Evolutionary conservation across 2,113 vertebrate genomes (phyloP).

Genomic region (Origma solitaria): DNA sequence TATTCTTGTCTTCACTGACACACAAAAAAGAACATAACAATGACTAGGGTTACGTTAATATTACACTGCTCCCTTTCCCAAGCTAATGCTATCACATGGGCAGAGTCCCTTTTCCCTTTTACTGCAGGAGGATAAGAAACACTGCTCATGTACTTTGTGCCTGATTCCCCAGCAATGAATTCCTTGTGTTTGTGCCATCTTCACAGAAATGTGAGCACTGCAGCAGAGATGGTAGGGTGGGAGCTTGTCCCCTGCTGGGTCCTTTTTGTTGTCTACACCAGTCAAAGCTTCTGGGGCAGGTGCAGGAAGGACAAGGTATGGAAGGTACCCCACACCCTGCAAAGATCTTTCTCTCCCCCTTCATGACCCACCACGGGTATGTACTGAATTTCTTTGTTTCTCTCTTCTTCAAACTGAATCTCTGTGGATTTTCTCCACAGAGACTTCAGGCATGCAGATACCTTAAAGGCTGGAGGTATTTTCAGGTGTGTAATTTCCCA

Average conservation of each 20-base stretch:
- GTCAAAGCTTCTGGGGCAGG: neutral
- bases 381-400: neutral
- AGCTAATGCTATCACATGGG: neutral
- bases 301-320: neutral
- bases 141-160: neutral
- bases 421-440: neutral
- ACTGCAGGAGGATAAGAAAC: neutral
- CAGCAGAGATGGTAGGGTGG: neutral
- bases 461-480: neutral
- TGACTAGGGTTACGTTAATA: neutral
- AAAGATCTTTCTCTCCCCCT: neutral
- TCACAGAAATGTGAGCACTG: neutral
- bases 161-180: neutral
- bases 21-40: neutral
- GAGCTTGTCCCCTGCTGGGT: neutral
- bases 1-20: neutral
- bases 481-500: neutral
- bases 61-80: neutral
- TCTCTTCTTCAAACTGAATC: neutral
- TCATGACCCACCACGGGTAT: too few species aligned
- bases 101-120: neutral
- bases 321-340: neutral
- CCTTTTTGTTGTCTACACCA: neutral
- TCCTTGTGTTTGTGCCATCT: neutral
- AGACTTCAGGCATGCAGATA: neutral